Evolutionary conservation across 1,140 invertebrate genomes (phyloP).

Genomic region (Argopecten irradians): DNA sequence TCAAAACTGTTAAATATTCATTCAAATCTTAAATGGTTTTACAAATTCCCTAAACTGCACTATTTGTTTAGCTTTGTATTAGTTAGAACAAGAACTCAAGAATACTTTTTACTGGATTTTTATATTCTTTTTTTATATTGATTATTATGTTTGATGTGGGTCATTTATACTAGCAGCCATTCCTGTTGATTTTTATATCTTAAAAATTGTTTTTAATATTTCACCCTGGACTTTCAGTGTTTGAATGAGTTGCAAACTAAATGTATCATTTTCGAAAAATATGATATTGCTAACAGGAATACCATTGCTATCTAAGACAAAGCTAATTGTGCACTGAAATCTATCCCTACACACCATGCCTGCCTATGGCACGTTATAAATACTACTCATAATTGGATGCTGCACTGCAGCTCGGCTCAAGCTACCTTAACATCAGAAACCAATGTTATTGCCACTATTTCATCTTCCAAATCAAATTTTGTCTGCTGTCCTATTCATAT

Average conservation of each 20-base stretch:
- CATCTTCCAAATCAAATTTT: not conserved
- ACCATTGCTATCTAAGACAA: not conserved
- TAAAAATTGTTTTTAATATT: not conserved
- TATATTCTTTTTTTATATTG: not conserved
- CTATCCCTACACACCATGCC: not conserved
- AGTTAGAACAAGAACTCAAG: no score
- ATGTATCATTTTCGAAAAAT: not conserved
- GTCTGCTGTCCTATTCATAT: not conserved
- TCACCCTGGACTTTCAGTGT: not conserved
- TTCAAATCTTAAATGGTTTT: no score
- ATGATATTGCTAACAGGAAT: not conserved
- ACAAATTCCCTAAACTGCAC: no score
- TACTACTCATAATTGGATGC: not conserved
- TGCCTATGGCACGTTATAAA: not conserved
- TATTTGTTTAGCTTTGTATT: no score
- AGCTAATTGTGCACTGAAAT: not conserved
- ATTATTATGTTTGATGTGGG: not conserved
- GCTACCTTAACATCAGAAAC: not conserved
- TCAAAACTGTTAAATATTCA: no score
- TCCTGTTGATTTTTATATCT: not conserved
- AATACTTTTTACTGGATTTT: no score
- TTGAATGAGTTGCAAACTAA: not conserved
- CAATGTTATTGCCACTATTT: not conserved
- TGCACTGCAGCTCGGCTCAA: not conserved
- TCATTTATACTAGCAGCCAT: not conserved